A percentile compares a stretch with the other conserved stretches of the same genome.
These are phyloP conservation scores for Myanophis thanlyinensis DNA, from an alignment of 2,113 vertebrate genomes.

Conservation along the genomic window DNA sequence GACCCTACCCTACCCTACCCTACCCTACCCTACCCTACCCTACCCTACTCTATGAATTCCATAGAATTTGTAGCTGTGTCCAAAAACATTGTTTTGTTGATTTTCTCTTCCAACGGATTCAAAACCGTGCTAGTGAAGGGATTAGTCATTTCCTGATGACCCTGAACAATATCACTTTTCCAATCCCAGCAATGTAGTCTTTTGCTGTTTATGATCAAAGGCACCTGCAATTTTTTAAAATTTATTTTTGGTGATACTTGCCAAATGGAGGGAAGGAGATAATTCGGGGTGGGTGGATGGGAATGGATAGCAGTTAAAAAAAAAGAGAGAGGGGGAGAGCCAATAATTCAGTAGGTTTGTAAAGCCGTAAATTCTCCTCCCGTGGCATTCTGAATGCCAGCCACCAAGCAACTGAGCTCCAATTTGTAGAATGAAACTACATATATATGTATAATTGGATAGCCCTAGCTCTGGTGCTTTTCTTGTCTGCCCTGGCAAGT, in stretches of 20 bases:
- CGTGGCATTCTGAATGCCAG: not conserved
- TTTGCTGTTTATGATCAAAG: not conserved
- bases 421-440: conserved; percentile 21
- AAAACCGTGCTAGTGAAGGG: not conserved
- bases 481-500: conserved; percentile 7
- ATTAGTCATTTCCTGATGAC: not conserved
- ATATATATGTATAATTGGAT: conserved; percentile 37
- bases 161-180: conserved; percentile 3
- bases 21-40: too few relatives aligned
- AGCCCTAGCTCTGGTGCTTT: conserved; percentile 54
- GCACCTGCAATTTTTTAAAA: conserved; percentile 19
- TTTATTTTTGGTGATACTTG: not conserved
- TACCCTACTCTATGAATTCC: not conserved
- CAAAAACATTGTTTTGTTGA: conserved; percentile 6
- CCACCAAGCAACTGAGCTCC: conserved; percentile 42
- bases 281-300: not conserved
- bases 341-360: not conserved
- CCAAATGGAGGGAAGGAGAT: not conserved
- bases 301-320: not conserved
- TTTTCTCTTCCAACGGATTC: not conserved
- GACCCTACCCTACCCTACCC: too few relatives aligned
- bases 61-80: not conserved
- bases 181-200: not conserved
- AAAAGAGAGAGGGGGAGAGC: not conserved
- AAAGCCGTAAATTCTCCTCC: not conserved